Conservation (phyloP, 1,140 invertebrate species). For the Microplitis mediator region DNA sequence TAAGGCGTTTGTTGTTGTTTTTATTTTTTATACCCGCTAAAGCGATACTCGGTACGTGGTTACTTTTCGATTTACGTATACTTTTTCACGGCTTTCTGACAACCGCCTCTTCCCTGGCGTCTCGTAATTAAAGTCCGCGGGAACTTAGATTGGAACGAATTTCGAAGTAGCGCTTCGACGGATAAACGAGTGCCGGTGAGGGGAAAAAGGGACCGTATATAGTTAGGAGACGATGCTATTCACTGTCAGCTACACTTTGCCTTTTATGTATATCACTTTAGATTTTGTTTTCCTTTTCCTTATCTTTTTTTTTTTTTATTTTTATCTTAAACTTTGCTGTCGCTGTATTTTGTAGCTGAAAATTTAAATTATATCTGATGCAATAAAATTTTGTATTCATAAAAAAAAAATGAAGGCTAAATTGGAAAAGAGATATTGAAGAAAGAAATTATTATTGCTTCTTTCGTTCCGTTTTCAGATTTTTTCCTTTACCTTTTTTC, state of each 20-base stretch:
- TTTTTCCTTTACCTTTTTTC: not conserved
- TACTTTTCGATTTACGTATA: slow-evolving; percentile 19
- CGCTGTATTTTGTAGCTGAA: not conserved
- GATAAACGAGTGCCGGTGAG: not conserved
- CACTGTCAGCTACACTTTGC: slow-evolving; percentile 15
- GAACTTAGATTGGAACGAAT: slow-evolving; percentile 47
- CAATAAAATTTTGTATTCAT: not conserved
- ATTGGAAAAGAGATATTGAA: not conserved
- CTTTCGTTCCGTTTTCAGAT: too few species aligned
- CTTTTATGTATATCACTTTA: not conserved
- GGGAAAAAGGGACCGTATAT: not conserved
- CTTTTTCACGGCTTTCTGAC: slow-evolving; percentile 23
- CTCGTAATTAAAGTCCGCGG: slow-evolving; percentile 43
- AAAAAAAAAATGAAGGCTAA: too few species aligned
- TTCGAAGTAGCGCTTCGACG: slow-evolving; percentile 28
- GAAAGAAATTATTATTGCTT: not conserved
- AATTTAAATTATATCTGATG: not conserved
- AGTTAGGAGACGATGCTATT: not conserved
- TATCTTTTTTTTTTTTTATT: not conserved
- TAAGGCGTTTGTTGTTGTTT: not conserved
- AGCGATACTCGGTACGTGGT: not conserved
- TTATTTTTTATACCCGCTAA: not conserved
- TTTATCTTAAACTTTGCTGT: not conserved
- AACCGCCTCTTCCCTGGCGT: slow-evolving; percentile 11
- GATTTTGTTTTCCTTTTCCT: too few species aligned